These are phyloP conservation scores for Cloeon dipterum DNA, from an alignment of 2,888 invertebrate species.

Conservation along the genomic window DNA sequence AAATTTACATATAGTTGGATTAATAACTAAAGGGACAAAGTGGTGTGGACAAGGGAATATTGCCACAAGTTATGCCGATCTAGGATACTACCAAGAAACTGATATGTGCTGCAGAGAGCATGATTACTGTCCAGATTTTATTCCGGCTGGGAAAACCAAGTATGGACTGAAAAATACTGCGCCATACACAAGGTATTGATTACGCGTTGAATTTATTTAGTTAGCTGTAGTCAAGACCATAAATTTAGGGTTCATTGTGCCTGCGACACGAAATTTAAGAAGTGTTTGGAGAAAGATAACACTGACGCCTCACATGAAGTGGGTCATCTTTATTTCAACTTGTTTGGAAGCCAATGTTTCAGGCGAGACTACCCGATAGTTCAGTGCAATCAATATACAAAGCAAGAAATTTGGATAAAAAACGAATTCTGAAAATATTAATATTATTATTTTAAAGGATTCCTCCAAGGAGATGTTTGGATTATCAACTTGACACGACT, in stretches of 20 bases:
- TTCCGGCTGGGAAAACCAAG: slow-evolving; percentile 14
- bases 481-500: slow-evolving; percentile 21
- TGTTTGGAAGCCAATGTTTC: slow-evolving; percentile 39
- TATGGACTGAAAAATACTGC: slow-evolving; percentile 16
- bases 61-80: slow-evolving; percentile 14
- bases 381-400: slow-evolving; percentile 25
- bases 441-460: no score
- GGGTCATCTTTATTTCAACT: slow-evolving; percentile 30
- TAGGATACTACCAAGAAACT: slow-evolving; percentile 15
- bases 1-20: no score
- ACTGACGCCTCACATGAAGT: slow-evolving; percentile 18
- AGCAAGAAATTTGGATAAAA: no score
- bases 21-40: slow-evolving; percentile 19
- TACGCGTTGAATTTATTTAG: neutral
- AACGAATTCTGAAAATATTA: no score
- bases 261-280: slow-evolving; percentile 19
- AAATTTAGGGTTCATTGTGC: slow-evolving; percentile 17
- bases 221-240: neutral
- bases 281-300: slow-evolving; percentile 16
- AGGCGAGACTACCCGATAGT: slow-evolving; percentile 28
- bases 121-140: slow-evolving; percentile 17
- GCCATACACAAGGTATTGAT: slow-evolving; percentile 12
- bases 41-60: slow-evolving; percentile 20
- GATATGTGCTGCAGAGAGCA: slow-evolving; percentile 19
- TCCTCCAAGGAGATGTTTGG: slow-evolving; percentile 27